Base-by-base conservation (phyloP, 2,113 vertebrate species). In the Naja naja region DNA sequence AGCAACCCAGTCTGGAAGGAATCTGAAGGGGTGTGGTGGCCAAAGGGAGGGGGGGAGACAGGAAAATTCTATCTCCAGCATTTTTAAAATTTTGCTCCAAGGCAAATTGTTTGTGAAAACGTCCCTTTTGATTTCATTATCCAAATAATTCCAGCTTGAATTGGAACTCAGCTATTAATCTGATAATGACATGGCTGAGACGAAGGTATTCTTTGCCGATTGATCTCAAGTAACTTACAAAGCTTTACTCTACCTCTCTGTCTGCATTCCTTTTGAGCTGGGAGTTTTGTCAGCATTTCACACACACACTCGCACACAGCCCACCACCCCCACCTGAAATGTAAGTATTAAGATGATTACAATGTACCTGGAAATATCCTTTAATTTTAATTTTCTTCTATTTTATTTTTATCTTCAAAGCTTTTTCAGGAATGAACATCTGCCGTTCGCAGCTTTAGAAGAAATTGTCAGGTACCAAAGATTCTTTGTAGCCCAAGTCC, bases 341-440 rank as follows among this genome's bases (percentile, higher is more conserved):
- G 89, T 90, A 94, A 94, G 97, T 96, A 97, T 98, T 98, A 98
- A 97, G 97, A 96, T 98, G 98, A 98, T 98, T 98, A 97, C 97
- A 97, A 96, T 95, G 96, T 98, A 94, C 97, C 95, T 94, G 96
- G 94, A 96, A 97, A 97, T 97, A 97, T 98, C 98, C 98, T 98
- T 98, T 98, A 97, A 97, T 98, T 98, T 97, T 96, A 97, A 97
- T 97, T 97, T 97, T 96, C 95, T 96, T 97, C 97, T 97, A 96
- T 98, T 98, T 98, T 97, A 97, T 96, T 97, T 97, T 97, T 97
- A 97, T 96, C 98, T 98, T 98, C 98, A 98, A 98, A 98, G 98
- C 96, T 95, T 95, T 96, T 94, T 91, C 93, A 98, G 97, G 97
- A 98, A 98, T 97, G 98, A 98, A 98, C 98, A 98, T 97, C 98